These are phyloP conservation scores for Rhinoptilus africanus DNA, from an alignment of 2,113 vertebrate species.

Conservation along the genomic window DNA sequence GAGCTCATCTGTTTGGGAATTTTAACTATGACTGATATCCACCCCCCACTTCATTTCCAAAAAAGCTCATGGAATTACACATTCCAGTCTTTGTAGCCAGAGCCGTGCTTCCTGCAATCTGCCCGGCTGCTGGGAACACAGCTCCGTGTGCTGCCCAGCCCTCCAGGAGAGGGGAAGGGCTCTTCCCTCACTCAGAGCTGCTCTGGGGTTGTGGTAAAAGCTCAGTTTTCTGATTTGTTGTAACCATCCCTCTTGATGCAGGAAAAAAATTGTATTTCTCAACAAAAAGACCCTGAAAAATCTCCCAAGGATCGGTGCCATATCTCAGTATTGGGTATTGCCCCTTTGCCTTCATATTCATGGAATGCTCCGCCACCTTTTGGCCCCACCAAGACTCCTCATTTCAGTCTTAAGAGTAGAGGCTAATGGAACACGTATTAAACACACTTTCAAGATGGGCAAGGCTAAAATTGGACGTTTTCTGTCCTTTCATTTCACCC, in stretches of 20 bases:
- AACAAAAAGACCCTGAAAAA: neutral
- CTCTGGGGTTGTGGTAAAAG: neutral
- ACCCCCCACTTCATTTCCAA: neutral
- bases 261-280: neutral
- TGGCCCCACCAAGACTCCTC: neutral
- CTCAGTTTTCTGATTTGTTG: neutral
- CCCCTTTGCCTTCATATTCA: neutral
- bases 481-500: neutral
- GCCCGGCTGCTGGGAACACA: neutral
- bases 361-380: neutral
- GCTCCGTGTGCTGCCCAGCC: neutral
- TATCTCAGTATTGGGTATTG: neutral
- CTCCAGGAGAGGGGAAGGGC: neutral
- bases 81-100: conserved; percentile 14
- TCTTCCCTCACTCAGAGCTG: neutral
- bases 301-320: neutral
- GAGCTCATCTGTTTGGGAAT: conserved; percentile 31
- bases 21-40: conserved; percentile 36
- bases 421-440: neutral
- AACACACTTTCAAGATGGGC: neutral
- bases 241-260: neutral
- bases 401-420: neutral
- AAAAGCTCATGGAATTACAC: conserved; percentile 48
- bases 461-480: neutral
- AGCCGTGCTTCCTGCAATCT: neutral